Evolutionary conservation across 2,888 invertebrate species (phyloP), one percentile per base, ranked within the genome.

Genomic region (Trachelus stipa): DNA sequence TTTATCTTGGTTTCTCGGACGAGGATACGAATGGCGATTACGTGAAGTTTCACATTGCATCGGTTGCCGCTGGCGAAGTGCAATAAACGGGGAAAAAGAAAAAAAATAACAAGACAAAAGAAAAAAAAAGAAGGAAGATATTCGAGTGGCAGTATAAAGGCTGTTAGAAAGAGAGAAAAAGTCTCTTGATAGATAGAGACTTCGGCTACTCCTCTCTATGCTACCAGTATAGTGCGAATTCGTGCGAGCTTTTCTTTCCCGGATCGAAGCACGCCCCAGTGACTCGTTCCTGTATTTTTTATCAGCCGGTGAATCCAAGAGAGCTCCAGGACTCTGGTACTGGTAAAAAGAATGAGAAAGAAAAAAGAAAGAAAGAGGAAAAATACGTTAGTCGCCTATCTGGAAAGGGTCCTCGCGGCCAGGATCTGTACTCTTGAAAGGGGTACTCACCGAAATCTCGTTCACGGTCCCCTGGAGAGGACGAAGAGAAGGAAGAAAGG

Each of bases 21-120:
- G 81, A 74, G 85, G 83, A 85, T 84, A 84, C 81, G 82, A 88
- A 87, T 85, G 85, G 82, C 85, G 81, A 85, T 85, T 86, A 87
- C 84, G 84, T 83, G 83, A 77, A 77, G 40, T 15, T 40, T 40
- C 40, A 73, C 34, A 68, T 40, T 12, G 68, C 56, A 73, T 40
- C 40, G 77, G 15, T 73, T 30, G 68, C 31, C 68, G 77, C 30
- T n/a, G 68, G 77, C 75, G 30, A 34, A n/a, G 68, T 23, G 40
- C 30, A 12, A 34, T 35, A 35, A 35, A 35, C 33, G 35, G 12
- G 11, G 68, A n/a, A 73, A 73, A 15, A 12, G 23, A 73, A 56
- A 33, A 31, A 23, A 15, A 73, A 31, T 23, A 34, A 23, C 15
- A 35, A 73, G 73, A 34, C 4, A 35, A 34, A 34, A 23, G 12